These are phyloP conservation scores for Thalassarche chlororhynchos DNA, from an alignment of 2,113 vertebrate genomes.

Conservation along the genomic window DNA sequence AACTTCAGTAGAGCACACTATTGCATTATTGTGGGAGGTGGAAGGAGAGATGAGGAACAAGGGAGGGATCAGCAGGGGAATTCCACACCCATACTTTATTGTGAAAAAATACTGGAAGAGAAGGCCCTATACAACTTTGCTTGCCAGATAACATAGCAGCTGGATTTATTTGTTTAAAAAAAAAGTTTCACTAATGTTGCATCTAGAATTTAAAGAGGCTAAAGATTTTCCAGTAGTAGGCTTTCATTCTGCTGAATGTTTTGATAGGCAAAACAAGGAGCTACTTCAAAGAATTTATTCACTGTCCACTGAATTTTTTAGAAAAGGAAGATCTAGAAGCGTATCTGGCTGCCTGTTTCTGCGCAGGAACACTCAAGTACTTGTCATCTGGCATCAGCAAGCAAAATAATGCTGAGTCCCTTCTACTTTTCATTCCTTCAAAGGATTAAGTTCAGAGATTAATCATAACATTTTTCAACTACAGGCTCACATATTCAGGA, in stretches of 20 bases:
- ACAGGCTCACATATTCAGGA: background rate
- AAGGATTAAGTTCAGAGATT: conserved; percentile 19
- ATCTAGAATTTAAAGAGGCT: background rate
- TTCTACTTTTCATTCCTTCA: conserved; percentile 2
- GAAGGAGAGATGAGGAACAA: background rate
- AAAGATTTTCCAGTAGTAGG: background rate
- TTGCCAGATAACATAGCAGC: background rate
- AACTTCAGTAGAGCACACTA: background rate
- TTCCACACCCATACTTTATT: background rate
- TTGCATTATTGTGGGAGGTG: background rate
- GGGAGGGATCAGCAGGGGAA: background rate
- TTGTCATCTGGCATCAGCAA: conserved; percentile 1
- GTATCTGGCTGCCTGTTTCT: background rate
- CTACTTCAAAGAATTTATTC: background rate
- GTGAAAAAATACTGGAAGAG: background rate
- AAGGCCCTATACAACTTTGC: background rate
- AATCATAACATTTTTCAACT: background rate
- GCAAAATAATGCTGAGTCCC: background rate
- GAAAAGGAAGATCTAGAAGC: background rate
- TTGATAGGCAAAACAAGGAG: background rate
- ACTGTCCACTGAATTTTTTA: background rate
- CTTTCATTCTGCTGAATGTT: background rate
- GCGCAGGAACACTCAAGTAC: background rate
- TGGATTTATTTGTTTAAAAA: background rate
- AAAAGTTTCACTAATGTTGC: background rate